These are phyloP conservation scores for Morinoia aosen DNA, from an alignment of 2,888 invertebrate genomes.

Conservation along the genomic window DNA sequence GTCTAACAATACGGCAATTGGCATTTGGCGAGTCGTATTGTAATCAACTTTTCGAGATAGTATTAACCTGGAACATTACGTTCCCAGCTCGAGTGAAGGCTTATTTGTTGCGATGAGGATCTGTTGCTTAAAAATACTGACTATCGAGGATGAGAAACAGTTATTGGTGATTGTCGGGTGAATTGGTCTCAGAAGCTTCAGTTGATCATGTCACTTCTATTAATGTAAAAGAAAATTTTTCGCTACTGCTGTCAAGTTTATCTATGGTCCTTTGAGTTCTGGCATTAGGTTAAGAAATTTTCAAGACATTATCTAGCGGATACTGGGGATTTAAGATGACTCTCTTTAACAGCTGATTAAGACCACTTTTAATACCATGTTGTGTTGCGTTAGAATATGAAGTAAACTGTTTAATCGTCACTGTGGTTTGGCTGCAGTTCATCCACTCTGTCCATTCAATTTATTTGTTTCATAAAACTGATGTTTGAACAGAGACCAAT, in stretches of 20 bases:
- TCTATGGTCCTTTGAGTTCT: neutral
- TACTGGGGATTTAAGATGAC: neutral
- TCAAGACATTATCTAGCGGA: neutral
- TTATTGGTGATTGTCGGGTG: neutral
- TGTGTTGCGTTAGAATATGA: too few relatives aligned
- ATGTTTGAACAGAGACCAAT: too few relatives aligned
- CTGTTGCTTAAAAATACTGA: neutral
- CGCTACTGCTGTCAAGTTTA: neutral
- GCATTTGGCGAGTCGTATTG: neutral
- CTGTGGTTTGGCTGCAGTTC: too few relatives aligned
- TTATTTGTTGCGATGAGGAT: neutral
- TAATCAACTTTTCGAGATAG: neutral
- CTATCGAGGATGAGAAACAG: neutral
- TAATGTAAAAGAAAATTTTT: neutral
- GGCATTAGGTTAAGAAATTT: neutral
- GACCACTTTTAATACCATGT: too few relatives aligned
- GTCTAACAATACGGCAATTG: neutral
- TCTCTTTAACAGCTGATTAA: too few relatives aligned
- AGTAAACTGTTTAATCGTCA: too few relatives aligned
- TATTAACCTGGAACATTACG: neutral
- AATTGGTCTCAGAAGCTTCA: neutral
- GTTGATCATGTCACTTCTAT: neutral
- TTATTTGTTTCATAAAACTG: too few relatives aligned
- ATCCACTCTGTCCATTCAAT: too few relatives aligned
- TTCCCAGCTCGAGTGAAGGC: neutral